Base-by-base conservation (phyloP, 2,888 invertebrate genomes). In the Drosophila mimica region DNA sequence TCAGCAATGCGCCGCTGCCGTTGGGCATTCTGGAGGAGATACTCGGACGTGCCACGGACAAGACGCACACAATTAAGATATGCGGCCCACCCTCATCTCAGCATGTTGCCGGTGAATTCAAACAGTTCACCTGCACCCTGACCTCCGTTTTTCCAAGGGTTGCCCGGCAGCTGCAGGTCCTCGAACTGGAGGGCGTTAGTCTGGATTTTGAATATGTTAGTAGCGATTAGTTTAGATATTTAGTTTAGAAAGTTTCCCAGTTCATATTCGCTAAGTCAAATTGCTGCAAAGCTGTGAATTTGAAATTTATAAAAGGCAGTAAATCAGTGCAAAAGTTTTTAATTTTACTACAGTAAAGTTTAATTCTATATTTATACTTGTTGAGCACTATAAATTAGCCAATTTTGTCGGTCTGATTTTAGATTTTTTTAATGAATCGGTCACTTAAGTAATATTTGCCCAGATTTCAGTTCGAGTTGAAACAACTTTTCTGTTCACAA, bases 111-210 rank as follows among this genome's bases (percentile, higher is more conserved):
- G 91, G 86, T 13, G 90, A 85, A 79, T 89, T 89, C 66, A 84
- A 78, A 60, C 88, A 82, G 66, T 89, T 93, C 30, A 92, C 90
- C 15, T 80, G 83, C 75, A 89, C 90, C 2, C 76, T 93, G 6
- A 80, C 89, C 4, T 74, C 80, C 1, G 83, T 91, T 2, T 89
- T 93, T 28, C 78, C 89, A 3, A 80, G 84, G 13, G 86, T 90
- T 28, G 91, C 91, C 48, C 88, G 83, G 66, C 75, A 88, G 11
- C 72, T 93, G 1, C 77, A 79, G 36, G 83, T 89, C 0, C 67
- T 93, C 28, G 92, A 92, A 65, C 36, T 93, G 31, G 87, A 91
- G 63, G 91, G 92, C 3, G 90, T 92, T n/a, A 93, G 91, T 31
- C 78, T 93, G 30, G 92, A 93, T 73, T 92, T 93, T 66, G 83